phyloP scores from a whole-genome alignment of 1,140 invertebrate genomes.

The Maniola jurtina region DNA sequence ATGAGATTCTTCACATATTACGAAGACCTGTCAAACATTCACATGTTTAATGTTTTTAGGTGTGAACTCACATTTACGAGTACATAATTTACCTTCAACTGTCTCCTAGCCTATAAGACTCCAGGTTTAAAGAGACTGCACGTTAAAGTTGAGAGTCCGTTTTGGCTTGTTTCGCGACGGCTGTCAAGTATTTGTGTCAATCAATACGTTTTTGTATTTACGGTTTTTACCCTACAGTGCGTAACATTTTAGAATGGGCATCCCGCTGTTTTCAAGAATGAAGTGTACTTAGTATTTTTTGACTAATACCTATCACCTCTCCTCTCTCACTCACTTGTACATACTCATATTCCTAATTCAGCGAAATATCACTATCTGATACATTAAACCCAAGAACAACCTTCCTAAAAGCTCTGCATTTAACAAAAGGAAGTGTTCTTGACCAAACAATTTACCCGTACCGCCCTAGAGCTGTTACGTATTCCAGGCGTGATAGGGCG shows the following conservation, averaged over 20 bases:
- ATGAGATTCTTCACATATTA: no score
- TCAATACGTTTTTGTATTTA: constrained; percentile 31
- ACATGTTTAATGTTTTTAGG: no score
- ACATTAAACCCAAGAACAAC: not conserved
- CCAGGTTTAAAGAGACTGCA: constrained; percentile 21
- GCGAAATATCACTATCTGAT: no score
- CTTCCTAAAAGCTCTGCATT: constrained; percentile 23
- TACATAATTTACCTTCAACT: not conserved
- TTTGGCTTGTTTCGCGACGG: constrained; percentile 23
- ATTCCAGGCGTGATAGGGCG: constrained; percentile 56
- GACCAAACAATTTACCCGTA: constrained; percentile 54
- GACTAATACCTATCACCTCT: no score
- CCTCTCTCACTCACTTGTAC: no score
- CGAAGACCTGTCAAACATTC: no score
- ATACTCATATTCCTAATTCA: not conserved
- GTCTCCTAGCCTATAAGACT: constrained; percentile 48
- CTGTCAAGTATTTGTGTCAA: constrained; percentile 35
- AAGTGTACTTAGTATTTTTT: not conserved
- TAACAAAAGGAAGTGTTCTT: constrained; percentile 42
- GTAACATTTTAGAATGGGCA: constrained; percentile 25
- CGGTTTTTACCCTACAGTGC: constrained; percentile 20
- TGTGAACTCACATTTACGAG: no score
- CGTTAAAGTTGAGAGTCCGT: constrained; percentile 42
- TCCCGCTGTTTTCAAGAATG: constrained; percentile 9
- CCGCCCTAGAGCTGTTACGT: constrained; percentile 23